Base-by-base conservation (phyloP, 37 sponge, comb jelly and placozoan species). In the Cliona cf. orientalis region DNA sequence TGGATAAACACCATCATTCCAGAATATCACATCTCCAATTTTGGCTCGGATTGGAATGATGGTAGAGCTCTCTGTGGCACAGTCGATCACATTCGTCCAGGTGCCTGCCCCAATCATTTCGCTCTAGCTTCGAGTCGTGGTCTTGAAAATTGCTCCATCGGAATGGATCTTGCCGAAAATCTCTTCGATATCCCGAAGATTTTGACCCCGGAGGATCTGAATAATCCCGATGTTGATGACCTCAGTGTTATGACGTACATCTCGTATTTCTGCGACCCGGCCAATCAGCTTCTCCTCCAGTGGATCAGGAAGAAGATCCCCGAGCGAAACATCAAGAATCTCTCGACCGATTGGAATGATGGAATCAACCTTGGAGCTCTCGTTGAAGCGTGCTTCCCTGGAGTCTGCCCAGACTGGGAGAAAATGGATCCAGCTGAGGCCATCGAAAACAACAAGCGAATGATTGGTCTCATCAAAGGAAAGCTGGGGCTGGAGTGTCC, bases 181-280 rank as follows among this genome's bases (percentile, higher is more conserved):
- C 76, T 84, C 38, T 75, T 95, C n/a, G 79, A 78, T 11, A 82
- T 95, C 23, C 93, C 96, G 31, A 82, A 69, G 67, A 66, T 95
- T 14, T 46, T 95, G 26, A 75, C 34, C 32, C 90, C 97, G 5
- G 89, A 81, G 58, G 95, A 95, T 59, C 42, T 97, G 42, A 80
- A 76, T 62, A 89, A 90, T 67, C 94, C 92, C 7, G 82, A 84
- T 5, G 90, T 97, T 17, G 97, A 97, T 45, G 91, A 94, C 4
- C 81, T 97, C 37, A 87, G 90, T 49, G 72, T 97, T 35, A 91
- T 94, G 90, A 95, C 95, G 4, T 97, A 97, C 66, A 56, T 97
- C 42, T 94, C 90, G 21, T 95, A 92, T 61, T 94, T 97, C 84
- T 89, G 49, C 43, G 66, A 81, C 25, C 84, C 87, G 29, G 71